These are phyloP conservation scores for Pseudanteris insignis DNA, from an alignment of 2,888 invertebrate species.

Conservation along the genomic window DNA sequence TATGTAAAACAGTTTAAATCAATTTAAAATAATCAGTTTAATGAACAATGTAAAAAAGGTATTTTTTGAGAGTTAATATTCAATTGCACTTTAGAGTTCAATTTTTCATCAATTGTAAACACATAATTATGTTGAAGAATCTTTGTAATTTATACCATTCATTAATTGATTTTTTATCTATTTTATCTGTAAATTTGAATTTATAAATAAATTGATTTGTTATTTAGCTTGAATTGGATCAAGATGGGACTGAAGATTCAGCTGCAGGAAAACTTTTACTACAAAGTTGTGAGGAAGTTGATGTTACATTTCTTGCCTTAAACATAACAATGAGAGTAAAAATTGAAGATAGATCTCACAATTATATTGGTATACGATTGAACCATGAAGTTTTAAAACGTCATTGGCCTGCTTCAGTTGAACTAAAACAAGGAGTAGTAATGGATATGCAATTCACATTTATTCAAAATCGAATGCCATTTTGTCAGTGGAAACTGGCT, in stretches of 20 bases:
- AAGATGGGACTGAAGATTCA: conserved; percentile 32
- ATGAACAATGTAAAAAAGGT: too few species aligned
- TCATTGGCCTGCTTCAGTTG: conserved; percentile 8
- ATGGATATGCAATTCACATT: conserved; percentile 78
- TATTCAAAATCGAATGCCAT: conserved; percentile 80
- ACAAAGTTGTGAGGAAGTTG: conserved; percentile 25
- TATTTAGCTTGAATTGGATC: conserved; percentile 25
- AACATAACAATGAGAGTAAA: conserved; percentile 22
- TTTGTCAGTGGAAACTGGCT: conserved; percentile 86
- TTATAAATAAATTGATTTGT: too few species aligned
- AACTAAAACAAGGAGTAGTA: conserved; percentile 62
- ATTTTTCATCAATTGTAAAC: too few species aligned
- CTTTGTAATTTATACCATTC: too few species aligned
- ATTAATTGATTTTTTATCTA: conserved; percentile 1
- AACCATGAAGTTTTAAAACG: conserved; percentile 13
- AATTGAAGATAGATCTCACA: conserved; percentile 22
- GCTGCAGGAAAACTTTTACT: conserved; percentile 22
- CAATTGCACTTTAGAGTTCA: too few species aligned
- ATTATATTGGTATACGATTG: conserved; percentile 17
- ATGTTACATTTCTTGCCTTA: conserved; percentile 15
- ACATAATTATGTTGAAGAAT: too few species aligned
- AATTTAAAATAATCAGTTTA: too few species aligned
- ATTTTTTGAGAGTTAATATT: too few species aligned
- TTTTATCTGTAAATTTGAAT: not conserved
- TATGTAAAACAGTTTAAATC: too few species aligned